These are phyloP conservation scores for Prochilodus magdalenae DNA, from an alignment of 2,113 vertebrate species.

Conservation along the genomic window DNA sequence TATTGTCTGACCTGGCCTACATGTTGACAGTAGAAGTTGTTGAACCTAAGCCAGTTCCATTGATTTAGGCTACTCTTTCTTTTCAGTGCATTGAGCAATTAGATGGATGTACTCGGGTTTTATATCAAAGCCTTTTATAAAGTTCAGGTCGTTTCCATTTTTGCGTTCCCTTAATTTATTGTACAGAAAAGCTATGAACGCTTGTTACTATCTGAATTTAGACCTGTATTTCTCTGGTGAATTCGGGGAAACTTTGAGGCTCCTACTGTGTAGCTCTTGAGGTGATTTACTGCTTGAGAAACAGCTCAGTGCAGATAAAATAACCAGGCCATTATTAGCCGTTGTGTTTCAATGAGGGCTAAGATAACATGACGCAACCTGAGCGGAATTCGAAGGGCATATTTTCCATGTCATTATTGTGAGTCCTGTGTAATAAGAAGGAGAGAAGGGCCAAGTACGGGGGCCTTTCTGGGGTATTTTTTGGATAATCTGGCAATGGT, in stretches of 20 bases:
- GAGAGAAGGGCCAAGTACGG: background rate
- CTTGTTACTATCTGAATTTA: background rate
- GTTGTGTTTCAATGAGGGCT: constrained; percentile 65
- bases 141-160: background rate
- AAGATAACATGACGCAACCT: constrained; percentile 70
- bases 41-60: background rate
- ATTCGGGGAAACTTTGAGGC: background rate
- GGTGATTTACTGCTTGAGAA: constrained; percentile 70
- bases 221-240: background rate
- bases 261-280: background rate
- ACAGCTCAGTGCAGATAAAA: constrained; percentile 73
- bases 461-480: background rate
- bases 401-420: constrained; percentile 49
- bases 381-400: constrained; percentile 68
- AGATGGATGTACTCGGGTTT: no score
- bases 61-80: background rate
- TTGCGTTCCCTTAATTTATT: background rate
- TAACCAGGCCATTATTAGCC: constrained; percentile 72
- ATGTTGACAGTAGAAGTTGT: background rate
- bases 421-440: constrained; percentile 17
- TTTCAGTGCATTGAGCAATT: no score
- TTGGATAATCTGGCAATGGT: constrained; percentile 14
- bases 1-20: constrained; percentile 59
- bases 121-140: background rate
- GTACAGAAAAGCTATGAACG: background rate